A percentile compares a stretch with the other conserved stretches of the same genome.
These are phyloP conservation scores for Phengaris alcon DNA, from an alignment of 2,888 invertebrate species.

Conservation along the genomic window DNA sequence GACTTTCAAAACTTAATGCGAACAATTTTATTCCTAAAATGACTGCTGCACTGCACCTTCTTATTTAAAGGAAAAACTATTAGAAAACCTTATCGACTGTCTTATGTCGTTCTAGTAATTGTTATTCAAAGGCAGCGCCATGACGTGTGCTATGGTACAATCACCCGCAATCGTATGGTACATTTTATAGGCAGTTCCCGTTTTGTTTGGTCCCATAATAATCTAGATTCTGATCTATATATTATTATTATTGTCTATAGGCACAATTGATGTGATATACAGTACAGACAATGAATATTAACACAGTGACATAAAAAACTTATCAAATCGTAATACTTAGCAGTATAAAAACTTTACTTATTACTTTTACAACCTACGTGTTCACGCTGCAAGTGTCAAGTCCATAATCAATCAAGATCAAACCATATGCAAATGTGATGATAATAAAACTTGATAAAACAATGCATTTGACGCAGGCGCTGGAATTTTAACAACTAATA, in stretches of 20 bases:
- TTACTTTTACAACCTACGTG: background rate
- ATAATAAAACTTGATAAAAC: conserved; percentile 1
- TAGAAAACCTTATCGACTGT: background rate
- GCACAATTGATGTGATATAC: too few relatives aligned
- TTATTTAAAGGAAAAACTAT: too few relatives aligned
- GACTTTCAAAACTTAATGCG: too few relatives aligned
- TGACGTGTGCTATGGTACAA: background rate
- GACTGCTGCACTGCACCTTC: too few relatives aligned
- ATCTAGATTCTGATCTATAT: background rate
- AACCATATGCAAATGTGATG: background rate
- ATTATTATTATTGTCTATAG: background rate
- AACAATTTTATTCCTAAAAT: too few relatives aligned
- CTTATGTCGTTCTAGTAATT: background rate
- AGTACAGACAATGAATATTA: too few relatives aligned
- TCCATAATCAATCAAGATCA: conserved; percentile 5
- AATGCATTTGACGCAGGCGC: conserved; percentile 1
- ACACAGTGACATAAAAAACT: background rate
- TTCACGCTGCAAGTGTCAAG: background rate
- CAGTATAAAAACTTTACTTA: background rate
- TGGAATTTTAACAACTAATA: conserved; percentile 1
- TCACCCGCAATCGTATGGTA: background rate
- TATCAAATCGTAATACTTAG: too few relatives aligned
- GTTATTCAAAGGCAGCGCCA: background rate
- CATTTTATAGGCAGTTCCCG: background rate
- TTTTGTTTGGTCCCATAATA: background rate